Percentiles rank a stretch among this genome's conserved stretches.
Conservation (phyloP, 2,888 invertebrate genomes). For the Heliothis peltigera region DNA sequence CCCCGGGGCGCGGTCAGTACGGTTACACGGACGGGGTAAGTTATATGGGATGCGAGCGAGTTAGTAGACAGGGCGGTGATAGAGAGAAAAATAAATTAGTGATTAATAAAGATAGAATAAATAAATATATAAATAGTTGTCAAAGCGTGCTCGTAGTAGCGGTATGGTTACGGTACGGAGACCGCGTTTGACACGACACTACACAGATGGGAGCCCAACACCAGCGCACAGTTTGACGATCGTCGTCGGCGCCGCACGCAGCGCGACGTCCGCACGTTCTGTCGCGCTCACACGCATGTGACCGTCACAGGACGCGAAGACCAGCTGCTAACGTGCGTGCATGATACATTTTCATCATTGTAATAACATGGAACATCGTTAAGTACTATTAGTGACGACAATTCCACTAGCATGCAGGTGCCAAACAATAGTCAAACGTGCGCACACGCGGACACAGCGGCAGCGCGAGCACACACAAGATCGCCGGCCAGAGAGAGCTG, state of each 20-base stretch:
- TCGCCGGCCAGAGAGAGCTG: conserved; percentile 89
- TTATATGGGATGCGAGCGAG: conserved; percentile 77
- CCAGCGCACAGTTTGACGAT: conserved; percentile 74
- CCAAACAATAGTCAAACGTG: conserved; percentile 81
- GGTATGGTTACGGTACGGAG: conserved; percentile 47
- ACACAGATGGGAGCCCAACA: conserved; percentile 63
- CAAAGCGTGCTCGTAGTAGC: conserved; percentile 74
- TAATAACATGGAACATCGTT: conserved; percentile 29
- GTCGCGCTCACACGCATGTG: conserved; percentile 73
- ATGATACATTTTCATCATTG: conserved; percentile 24
- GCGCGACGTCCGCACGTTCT: conserved; percentile 66
- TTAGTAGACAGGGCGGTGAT: conserved; percentile 78
- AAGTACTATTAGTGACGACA: conserved; percentile 57
- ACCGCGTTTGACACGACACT: conserved; percentile 68
- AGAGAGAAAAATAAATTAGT: conserved; percentile 78
- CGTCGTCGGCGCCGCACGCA: conserved; percentile 67
- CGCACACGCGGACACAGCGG: conserved; percentile 72
- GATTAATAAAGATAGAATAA: conserved; percentile 69
- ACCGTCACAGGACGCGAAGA: conserved; percentile 70
- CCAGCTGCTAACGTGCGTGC: conserved; percentile 64
- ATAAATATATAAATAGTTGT: conserved; percentile 69
- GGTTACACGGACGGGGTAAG: conserved; percentile 50
- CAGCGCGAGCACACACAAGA: conserved; percentile 87
- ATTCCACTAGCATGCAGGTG: conserved; percentile 70
- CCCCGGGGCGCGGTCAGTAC: conserved; percentile 53